Percentiles rank a stretch among this genome's conserved stretches.
phyloP scores from a whole-genome alignment of 1,140 invertebrate genomes.

The Meteorus sp. region DNA sequence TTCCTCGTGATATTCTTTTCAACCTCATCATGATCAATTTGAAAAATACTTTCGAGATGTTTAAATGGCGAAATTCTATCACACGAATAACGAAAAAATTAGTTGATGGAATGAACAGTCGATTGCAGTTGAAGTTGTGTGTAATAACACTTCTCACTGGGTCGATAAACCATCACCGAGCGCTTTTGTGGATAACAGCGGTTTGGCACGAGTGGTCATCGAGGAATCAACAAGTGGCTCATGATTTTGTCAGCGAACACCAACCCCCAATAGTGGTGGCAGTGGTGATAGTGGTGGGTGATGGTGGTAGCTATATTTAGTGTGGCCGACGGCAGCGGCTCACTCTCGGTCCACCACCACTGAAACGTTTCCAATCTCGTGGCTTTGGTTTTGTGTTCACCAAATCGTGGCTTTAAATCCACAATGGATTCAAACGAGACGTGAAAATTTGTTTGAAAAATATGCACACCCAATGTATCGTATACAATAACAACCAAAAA shows the following conservation, averaged over 20 bases:
- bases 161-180: not conserved
- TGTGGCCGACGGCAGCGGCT: slow-evolving; percentile 23
- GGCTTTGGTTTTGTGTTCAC: slow-evolving; percentile 8
- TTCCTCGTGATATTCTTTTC: no score
- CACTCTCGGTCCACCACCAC: no score
- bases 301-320: slow-evolving; percentile 38
- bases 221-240: slow-evolving; percentile 54
- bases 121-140: not conserved
- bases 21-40: no score
- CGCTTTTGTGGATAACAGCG: slow-evolving; percentile 2
- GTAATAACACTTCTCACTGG: not conserved
- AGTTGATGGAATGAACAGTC: no score
- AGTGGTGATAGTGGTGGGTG: slow-evolving; percentile 9
- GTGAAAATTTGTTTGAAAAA: slow-evolving; percentile 6
- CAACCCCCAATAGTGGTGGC: slow-evolving; percentile 28
- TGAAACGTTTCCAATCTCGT: slow-evolving; percentile 33
- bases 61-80: no score
- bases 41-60: no score
- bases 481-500: no score
- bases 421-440: not conserved
- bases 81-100: no score
- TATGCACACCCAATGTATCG: not conserved
- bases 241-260: slow-evolving; percentile 52
- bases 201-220: slow-evolving; percentile 37
- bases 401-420: slow-evolving; percentile 8